phyloP scores from a whole-genome alignment of 2,888 invertebrate genomes.

The Acanthoscelides obtectus region DNA sequence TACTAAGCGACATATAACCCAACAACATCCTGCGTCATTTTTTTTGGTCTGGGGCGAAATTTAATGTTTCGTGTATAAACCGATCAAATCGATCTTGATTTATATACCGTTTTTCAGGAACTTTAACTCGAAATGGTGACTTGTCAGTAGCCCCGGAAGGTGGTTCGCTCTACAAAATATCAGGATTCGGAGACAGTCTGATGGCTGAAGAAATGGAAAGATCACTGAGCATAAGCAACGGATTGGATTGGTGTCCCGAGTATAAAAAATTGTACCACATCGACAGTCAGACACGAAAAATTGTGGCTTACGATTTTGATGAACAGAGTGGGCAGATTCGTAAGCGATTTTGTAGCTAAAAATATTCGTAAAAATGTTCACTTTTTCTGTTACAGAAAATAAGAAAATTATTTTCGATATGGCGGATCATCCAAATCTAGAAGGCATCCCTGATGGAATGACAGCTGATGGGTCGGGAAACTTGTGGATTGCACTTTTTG shows the following conservation, averaged over 20 bases:
- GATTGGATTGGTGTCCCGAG: conserved; percentile 66
- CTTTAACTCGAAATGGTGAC: conserved; percentile 25
- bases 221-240: conserved; percentile 64
- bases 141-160: conserved; percentile 22
- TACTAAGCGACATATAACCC: too few species aligned
- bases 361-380: neutral
- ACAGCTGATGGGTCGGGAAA: conserved; percentile 69
- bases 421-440: conserved; percentile 50
- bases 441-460: conserved; percentile 68
- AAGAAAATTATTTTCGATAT: conserved; percentile 56
- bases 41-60: too few species aligned
- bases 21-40: too few species aligned
- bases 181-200: conserved; percentile 2
- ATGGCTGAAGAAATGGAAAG: conserved; percentile 19
- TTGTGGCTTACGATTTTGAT: conserved; percentile 66
- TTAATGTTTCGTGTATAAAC: too few species aligned
- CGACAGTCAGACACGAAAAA: conserved; percentile 59
- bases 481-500: conserved; percentile 65
- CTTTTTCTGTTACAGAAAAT: conserved; percentile 21
- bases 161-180: conserved; percentile 23
- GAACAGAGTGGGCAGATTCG: conserved; percentile 48
- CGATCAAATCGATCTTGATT: too few species aligned
- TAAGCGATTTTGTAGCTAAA: conserved; percentile 10
- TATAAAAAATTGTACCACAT: conserved; percentile 68
- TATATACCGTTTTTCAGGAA: conserved; percentile 19